Conservation (phyloP, 1,140 invertebrate genomes). For the Drosophila nannoptera region DNA sequence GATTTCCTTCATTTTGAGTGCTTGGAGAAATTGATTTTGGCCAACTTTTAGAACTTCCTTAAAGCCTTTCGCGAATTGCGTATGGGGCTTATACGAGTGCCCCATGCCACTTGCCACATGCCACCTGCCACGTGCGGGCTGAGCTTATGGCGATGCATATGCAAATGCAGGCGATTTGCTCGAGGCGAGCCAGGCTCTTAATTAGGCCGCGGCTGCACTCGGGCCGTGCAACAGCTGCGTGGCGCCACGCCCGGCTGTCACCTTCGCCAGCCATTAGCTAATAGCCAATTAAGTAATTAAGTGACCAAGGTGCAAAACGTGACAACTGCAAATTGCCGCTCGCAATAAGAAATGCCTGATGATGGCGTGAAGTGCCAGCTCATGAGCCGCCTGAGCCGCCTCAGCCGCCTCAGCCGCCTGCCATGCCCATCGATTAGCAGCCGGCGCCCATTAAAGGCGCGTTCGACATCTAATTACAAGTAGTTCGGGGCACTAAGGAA, state of each 20-base stretch:
- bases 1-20: too few relatives aligned
- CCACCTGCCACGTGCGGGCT: not conserved
- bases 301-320: conserved; percentile 51
- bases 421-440: conserved; percentile 52
- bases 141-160: conserved; percentile 4
- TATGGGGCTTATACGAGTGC: not conserved
- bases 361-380: conserved; percentile 38
- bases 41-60: too few relatives aligned
- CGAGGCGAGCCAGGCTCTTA: conserved; percentile 14
- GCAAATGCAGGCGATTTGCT: conserved; percentile 14
- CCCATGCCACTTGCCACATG: not conserved
- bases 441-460: conserved; percentile 58
- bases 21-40: too few relatives aligned
- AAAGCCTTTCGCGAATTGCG: not conserved
- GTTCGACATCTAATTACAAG: conserved; percentile 56
- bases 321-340: conserved; percentile 64
- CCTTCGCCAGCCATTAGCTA: conserved; percentile 52
- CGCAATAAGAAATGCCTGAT: conserved; percentile 28
- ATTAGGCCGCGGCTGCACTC: conserved; percentile 18
- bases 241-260: conserved; percentile 1
- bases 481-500: conserved; percentile 67
- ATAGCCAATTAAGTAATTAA: conserved; percentile 75
- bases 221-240: conserved; percentile 22
- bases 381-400: conserved; percentile 34
- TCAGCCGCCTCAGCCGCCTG: conserved; percentile 31